These are phyloP conservation scores for Argya squamiceps DNA, from an alignment of 2,797 vertebrate species.

Conservation along the genomic window DNA sequence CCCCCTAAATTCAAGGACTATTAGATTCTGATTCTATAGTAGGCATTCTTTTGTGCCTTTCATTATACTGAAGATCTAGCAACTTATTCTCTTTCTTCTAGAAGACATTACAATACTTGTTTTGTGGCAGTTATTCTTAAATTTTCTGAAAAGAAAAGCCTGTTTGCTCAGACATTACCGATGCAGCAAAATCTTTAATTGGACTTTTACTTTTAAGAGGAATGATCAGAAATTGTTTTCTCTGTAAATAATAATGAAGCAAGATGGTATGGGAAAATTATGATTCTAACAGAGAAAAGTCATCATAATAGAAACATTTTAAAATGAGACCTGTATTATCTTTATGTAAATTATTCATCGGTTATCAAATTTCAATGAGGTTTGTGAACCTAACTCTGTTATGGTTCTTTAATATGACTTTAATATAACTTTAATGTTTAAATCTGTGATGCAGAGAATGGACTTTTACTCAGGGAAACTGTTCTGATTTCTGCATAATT, in stretches of 20 bases:
- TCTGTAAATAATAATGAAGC: slow-evolving; percentile 42
- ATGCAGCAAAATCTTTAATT: slow-evolving; percentile 36
- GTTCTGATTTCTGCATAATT: slow-evolving; percentile 49
- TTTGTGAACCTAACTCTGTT: slow-evolving; percentile 42
- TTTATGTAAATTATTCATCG: slow-evolving; percentile 56
- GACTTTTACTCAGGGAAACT: slow-evolving; percentile 24
- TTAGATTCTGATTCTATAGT: not conserved
- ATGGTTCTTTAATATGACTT: slow-evolving; percentile 46
- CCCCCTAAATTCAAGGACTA: not conserved
- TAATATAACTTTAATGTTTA: slow-evolving; percentile 56
- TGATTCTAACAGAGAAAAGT: not conserved
- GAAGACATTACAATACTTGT: not conserved
- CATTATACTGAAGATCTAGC: not conserved
- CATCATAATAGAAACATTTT: not conserved
- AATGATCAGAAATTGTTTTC: slow-evolving; percentile 29
- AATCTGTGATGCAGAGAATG: slow-evolving; percentile 51
- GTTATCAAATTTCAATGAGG: slow-evolving; percentile 42
- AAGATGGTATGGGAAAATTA: not conserved
- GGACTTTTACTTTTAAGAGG: not conserved
- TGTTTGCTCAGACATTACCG: not conserved
- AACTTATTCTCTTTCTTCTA: not conserved
- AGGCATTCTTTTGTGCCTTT: not conserved
- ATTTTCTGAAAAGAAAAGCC: not conserved
- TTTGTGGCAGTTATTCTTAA: not conserved
- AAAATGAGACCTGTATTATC: slow-evolving; percentile 35